Conservation (phyloP, 2,888 invertebrate species). For the Neuroscelio doddi region DNA sequence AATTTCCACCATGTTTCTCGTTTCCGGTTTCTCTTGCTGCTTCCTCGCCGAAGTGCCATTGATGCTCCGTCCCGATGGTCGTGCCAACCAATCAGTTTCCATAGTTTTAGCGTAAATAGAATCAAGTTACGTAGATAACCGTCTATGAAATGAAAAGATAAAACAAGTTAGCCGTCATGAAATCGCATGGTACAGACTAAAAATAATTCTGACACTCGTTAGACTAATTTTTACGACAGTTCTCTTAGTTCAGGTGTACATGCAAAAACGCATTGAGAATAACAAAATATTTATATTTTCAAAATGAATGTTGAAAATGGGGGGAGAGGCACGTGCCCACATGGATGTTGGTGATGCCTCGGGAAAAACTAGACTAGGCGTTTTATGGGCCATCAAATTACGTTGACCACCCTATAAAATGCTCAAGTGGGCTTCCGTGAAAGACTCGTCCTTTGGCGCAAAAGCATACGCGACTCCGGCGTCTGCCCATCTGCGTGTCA, state of each 20-base stretch:
- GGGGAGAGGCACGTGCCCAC: conserved; percentile 57
- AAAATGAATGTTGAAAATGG: conserved; percentile 54
- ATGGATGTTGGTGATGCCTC: conserved; percentile 58
- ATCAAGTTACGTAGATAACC: not conserved
- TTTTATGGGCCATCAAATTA: conserved; percentile 73
- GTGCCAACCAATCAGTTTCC: conserved; percentile 4
- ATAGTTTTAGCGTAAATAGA: conserved; percentile 14
- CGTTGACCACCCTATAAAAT: conserved; percentile 71
- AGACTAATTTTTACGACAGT: too few relatives aligned
- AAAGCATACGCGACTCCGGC: conserved; percentile 18
- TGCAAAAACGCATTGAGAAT: conserved; percentile 29
- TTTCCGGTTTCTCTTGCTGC: conserved; percentile 60
- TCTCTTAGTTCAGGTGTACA: too few relatives aligned
- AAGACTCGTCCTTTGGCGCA: conserved; percentile 61
- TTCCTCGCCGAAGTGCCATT: conserved; percentile 41
- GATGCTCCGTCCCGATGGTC: conserved; percentile 18
- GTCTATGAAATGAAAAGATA: not conserved
- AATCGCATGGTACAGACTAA: too few relatives aligned
- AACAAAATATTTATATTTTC: conserved; percentile 51
- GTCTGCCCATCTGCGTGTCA: conserved; percentile 14
- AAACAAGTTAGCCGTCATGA: not conserved
- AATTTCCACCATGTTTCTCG: conserved; percentile 72
- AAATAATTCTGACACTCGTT: too few relatives aligned
- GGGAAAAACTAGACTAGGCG: conserved; percentile 70
- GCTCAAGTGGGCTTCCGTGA: conserved; percentile 70